A percentile compares a stretch with the other conserved stretches of the same genome.
These are phyloP conservation scores for Vulpes vulpes DNA, from an alignment of 2,113 vertebrate species.

Conservation along the genomic window DNA sequence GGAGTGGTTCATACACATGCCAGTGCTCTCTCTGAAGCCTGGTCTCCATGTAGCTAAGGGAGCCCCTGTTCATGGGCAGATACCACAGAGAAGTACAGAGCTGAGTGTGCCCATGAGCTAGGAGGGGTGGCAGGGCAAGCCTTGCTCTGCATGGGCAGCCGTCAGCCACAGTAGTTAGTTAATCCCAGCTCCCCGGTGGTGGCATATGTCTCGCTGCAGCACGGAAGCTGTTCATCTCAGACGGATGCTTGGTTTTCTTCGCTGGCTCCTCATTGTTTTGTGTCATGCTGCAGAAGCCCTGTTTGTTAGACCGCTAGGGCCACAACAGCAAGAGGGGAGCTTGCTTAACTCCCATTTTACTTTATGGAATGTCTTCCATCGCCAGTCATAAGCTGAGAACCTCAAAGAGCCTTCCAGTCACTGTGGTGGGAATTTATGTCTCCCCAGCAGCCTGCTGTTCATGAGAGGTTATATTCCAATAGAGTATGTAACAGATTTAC, in stretches of 20 bases:
- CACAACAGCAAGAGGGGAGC: neutral
- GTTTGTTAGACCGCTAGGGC: too few relatives aligned
- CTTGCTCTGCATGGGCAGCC: neutral
- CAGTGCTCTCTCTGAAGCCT: neutral
- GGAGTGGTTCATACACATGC: neutral
- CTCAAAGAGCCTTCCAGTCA: neutral
- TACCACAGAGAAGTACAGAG: rapidly evolving
- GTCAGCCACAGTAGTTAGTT: rapidly evolving
- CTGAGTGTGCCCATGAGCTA: neutral
- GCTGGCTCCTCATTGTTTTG: rapidly evolving
- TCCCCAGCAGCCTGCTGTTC: neutral
- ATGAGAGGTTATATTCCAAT: neutral
- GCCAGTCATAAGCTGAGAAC: neutral
- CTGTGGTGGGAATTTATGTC: neutral
- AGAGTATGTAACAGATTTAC: neutral
- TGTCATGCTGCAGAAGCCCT: neutral
- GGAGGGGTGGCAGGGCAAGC: neutral
- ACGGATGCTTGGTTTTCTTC: neutral
- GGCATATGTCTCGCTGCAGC: neutral
- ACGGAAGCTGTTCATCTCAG: rapidly evolving
- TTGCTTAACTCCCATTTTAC: neutral
- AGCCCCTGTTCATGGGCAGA: neutral
- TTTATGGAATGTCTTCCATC: neutral
- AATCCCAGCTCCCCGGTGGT: neutral
- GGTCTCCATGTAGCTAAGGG: neutral